Base-by-base conservation (phyloP, 2,888 invertebrate species). In the Trissolcus brochymenae region DNA sequence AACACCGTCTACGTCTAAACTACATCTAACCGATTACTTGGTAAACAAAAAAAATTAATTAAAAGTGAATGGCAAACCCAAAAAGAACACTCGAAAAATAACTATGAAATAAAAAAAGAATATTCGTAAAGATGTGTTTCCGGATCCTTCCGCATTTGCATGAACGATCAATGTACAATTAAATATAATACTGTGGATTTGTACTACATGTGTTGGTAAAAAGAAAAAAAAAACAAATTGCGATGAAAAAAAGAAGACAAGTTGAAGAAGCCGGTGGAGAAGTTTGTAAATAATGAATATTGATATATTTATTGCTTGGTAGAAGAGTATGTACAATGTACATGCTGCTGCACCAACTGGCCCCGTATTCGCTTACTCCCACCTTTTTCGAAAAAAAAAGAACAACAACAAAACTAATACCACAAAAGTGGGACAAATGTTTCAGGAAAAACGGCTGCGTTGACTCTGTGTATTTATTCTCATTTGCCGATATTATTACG, bases 1-100 rank as follows among this genome's bases (percentile, higher is more conserved):
- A 86, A 86, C 68, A 78, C 77, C 70, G 77, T 86, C 84, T 83
- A 85, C 84, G 82, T 84, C 84, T 83, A 82, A 81, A 80, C 79
- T 81, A 73, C 72, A 67, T 62, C 70, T 70, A 78, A 75, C 75
- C 72, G 64, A 78, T 54, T 73, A 73, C 17, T 66, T 61, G 62
- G 66, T 75, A 62, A 74, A 74, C 56, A 60, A 67, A 60, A 70
- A n/a, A 64, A 60, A 53, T 49, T 11, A 50, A 50, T 40, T 54
- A 76, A 75, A 72, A 71, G 40, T 72, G 68, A 75, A 75, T 71
- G 74, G 75, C 60, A 55, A 75, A 78, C 75, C 71, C 67, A 62
- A 72, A 78, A 78, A 60, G 64, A 75, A 72, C 68, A 72, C 71
- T 60, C 66, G 65, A 71, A 61, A 66, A 74, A 67, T 65, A 74